Base-by-base conservation (phyloP, 2,113 vertebrate genomes). In the Crotophaga sulcirostris region DNA sequence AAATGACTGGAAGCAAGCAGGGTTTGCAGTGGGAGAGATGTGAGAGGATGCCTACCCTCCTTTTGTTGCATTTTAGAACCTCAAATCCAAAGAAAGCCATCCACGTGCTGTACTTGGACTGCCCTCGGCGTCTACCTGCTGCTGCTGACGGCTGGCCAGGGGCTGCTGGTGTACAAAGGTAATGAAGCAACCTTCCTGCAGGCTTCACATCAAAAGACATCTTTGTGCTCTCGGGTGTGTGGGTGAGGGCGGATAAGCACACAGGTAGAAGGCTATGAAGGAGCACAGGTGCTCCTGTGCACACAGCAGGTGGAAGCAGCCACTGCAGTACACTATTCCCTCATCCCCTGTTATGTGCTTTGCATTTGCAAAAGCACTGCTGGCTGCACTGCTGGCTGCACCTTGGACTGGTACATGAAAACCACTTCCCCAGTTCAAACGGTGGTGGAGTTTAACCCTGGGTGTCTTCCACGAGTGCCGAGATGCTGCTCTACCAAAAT, bases 91-190 rank as follows among this genome's bases (percentile, higher is more conserved):
- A 98, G 80, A 66, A 98, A 76, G 81, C 89, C 56, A 21, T 81
- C 95, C 21, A 1, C 19, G 1, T 89, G 90, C 64, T 96, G 76
- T 7, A 31, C 16, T 56, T 7, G 11, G 56, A 8, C 6, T 3
- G 11, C 51, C 9, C 68, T 98, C 3, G 4, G 36, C 20, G 1
- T 31, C 26, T 98, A 97, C 94, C 91, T 98, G 92, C 72, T 97
- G 51, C 70, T 98, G 93, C 95, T 98, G 78, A 97, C 97, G 0
- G 76, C 5, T 0, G 76, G 87, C 7, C 56, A 96, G 26, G 96
- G 49, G 23, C 26, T 98, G 63, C 84, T 98, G 94, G 16, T 31
- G 1, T 36, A 97, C 59, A 56, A 96, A 98, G 98, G 98, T 98
- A 97, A 97, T 0, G 3, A 47, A 19, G 2, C 34, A 45, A 16